Base-by-base conservation (phyloP, 2,113 vertebrate genomes). In the Melierax canorus region DNA sequence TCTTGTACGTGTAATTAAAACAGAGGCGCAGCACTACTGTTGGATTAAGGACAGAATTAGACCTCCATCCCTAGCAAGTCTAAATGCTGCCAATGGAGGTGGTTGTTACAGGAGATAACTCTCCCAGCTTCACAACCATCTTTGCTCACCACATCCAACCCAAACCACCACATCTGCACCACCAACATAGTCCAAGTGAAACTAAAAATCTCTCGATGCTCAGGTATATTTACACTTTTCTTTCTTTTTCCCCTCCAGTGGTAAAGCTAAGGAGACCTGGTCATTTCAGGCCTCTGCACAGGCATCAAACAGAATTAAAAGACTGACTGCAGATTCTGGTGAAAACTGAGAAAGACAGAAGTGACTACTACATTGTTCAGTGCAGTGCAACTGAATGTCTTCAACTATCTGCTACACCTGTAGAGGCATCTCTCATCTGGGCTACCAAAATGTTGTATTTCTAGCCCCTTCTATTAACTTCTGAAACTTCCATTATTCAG, bases 311-410 rank as follows among this genome's bases (percentile, higher is more conserved):
- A 73, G 48, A 89, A 68, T 62, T 68, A 75, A 69, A 69, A 76
- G 34, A 56, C 2, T 5, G 23, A 63, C 3, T 64, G 66, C n/a
- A 85, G 55, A 41, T 38, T 56, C 41, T 48, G 51, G 17, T 4
- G 36, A 92, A 81, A 58, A 72, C 56, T 64, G 51, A 67, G 29
- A 87, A 74, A 91, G 43, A 73, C 20, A 43, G 32, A 83, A 55
- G 34, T 56, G 34, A 82, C 10, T 9, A 88, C 88, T 3, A 55
- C 17, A n/a, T 24, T 0, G 0, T 22, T 36, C 32, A 71, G 13
- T 45, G 55, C 19, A 66, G n/a, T 22, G n/a, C 34, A 95, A 46
- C 8, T 80, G 34, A 75, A 9, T 45, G 43, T 56, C 51, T 90
- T 81, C n/a, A 59, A 41, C 30, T 38, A 45, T 29, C 41, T 77